These are phyloP conservation scores for Stegana nigrithorax DNA, from an alignment of 2,888 invertebrate species.

Conservation along the genomic window DNA sequence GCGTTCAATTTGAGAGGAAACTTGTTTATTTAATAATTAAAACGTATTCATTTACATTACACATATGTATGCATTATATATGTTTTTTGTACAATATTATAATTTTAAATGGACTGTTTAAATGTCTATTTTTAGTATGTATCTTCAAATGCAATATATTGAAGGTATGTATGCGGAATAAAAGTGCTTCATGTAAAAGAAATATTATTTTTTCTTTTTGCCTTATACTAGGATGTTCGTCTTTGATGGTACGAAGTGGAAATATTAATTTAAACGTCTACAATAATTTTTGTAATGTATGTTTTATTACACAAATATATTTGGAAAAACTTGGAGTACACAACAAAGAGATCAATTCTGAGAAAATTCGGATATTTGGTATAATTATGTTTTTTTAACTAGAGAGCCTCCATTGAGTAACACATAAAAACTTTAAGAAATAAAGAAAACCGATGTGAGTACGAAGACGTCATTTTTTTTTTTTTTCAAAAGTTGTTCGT, in stretches of 20 bases:
- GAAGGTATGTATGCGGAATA: no score
- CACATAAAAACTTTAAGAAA: slow-evolving; percentile 31
- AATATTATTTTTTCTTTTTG: neutral
- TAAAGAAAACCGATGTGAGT: slow-evolving; percentile 6
- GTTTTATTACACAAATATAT: slow-evolving; percentile 8
- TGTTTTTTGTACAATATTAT: no score
- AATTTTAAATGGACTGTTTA: no score
- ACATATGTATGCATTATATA: no score
- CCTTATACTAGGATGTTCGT: neutral
- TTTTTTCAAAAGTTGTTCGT: slow-evolving; percentile 2
- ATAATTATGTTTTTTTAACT: slow-evolving; percentile 40
- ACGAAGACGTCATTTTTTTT: neutral
- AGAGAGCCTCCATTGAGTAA: slow-evolving; percentile 52
- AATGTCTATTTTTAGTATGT: no score
- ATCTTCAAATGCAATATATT: no score
- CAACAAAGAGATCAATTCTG: slow-evolving; percentile 1
- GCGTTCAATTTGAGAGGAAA: neutral
- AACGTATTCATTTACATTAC: no score
- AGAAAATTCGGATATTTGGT: no score
- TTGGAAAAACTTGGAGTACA: neutral
- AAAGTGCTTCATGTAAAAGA: neutral
- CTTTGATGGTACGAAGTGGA: neutral
- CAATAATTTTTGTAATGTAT: neutral
- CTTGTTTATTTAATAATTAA: neutral
- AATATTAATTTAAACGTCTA: no score